Evolutionary conservation across 53 echinoderm and acorn worm genomes (phyloP).

Genomic region (Crossaster papposus): DNA sequence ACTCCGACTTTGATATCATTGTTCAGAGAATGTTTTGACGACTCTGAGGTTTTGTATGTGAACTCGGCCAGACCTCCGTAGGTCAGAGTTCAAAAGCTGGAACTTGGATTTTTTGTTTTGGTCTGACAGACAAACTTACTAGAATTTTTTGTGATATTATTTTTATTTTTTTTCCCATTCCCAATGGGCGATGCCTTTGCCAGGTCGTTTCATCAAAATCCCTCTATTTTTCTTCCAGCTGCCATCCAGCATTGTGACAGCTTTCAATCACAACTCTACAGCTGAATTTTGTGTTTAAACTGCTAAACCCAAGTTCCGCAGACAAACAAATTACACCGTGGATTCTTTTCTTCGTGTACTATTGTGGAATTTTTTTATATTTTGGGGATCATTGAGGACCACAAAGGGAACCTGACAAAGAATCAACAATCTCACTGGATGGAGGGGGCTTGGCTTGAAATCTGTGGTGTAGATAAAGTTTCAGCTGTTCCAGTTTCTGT

Average conservation of each 20-base stretch:
- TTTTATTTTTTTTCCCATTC: too few relatives aligned
- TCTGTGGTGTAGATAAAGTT: constrained; percentile 23
- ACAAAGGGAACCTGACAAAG: background rate
- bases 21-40: background rate
- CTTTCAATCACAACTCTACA: too few relatives aligned
- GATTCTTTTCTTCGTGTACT: too few relatives aligned
- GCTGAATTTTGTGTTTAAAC: too few relatives aligned
- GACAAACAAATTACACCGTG: too few relatives aligned
- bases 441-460: background rate
- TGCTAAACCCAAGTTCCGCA: too few relatives aligned
- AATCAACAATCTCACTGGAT: background rate
- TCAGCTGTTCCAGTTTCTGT: constrained; percentile 21
- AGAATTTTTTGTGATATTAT: background rate
- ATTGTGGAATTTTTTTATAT: too few relatives aligned
- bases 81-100: background rate
- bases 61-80: background rate
- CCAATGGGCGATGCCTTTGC: too few relatives aligned
- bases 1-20: background rate
- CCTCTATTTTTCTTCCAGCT: too few relatives aligned
- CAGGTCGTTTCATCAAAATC: too few relatives aligned
- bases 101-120: background rate
- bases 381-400: too few relatives aligned
- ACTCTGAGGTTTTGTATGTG: background rate
- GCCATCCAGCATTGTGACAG: too few relatives aligned
- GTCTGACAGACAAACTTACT: background rate